Evolutionary conservation across 2,888 invertebrate species (phyloP).

Genomic region (Kryphioiulus occultus): DNA sequence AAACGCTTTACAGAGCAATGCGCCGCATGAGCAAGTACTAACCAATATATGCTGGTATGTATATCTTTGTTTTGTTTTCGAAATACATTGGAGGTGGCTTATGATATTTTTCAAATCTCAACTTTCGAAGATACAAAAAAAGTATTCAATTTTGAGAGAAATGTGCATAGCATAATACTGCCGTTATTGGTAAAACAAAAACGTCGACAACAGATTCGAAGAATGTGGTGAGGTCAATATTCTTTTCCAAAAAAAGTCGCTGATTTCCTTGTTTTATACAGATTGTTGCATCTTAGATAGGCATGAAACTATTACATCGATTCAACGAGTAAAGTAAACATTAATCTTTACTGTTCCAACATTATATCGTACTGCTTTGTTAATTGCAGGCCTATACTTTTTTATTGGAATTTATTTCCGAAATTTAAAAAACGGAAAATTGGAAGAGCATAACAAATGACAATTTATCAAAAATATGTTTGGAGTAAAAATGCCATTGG

Average conservation of each 20-base stretch:
- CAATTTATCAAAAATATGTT: no score
- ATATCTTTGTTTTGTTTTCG: background rate
- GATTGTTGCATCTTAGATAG: background rate
- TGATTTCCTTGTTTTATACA: background rate
- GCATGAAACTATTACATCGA: background rate
- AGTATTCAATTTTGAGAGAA: background rate
- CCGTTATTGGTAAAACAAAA: background rate
- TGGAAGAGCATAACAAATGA: background rate
- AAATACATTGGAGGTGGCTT: background rate
- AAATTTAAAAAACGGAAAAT: no score
- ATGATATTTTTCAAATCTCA: background rate
- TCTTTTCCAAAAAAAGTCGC: background rate
- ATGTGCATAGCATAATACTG: background rate
- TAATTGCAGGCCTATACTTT: no score
- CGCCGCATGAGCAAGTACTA: slow-evolving; percentile 3
- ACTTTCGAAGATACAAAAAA: background rate
- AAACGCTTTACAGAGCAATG: no score
- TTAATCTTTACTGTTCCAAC: background rate
- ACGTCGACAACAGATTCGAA: slow-evolving; percentile 2
- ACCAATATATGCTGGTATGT: background rate
- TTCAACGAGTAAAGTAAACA: background rate
- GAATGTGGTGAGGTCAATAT: background rate
- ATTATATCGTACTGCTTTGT: no score
- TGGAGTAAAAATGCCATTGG: no score
- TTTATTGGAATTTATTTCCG: no score